Conservation (phyloP, 2,888 invertebrate genomes). For the Drosophila nigricruria region DNA sequence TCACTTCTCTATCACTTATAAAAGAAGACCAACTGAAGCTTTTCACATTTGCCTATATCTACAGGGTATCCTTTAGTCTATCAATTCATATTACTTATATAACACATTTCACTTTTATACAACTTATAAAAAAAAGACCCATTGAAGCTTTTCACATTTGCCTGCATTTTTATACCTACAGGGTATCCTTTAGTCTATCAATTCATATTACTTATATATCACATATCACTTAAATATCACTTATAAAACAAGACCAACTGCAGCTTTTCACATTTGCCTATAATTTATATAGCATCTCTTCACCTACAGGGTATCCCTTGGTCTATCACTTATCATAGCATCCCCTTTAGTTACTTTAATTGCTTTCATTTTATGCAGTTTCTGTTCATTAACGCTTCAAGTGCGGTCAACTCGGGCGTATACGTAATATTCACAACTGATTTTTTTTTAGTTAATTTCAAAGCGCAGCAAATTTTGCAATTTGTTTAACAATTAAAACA, state of each 20-base stretch:
- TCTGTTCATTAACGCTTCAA: conserved; percentile 50
- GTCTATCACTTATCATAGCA: background rate
- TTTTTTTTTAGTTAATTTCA: conserved; percentile 31
- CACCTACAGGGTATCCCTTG: background rate
- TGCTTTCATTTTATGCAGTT: conserved; percentile 2
- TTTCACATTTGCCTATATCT: background rate
- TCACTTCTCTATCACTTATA: no score
- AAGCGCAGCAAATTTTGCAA: conserved; percentile 4
- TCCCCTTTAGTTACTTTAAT: conserved; percentile 7
- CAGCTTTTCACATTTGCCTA: background rate
- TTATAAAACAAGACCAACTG: no score
- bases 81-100: background rate
- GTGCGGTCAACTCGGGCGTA: conserved; percentile 52
- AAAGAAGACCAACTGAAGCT: no score
- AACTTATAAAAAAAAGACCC: no score
- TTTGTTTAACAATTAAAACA: conserved; percentile 10
- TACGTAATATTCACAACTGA: conserved; percentile 30
- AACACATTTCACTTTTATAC: no score
- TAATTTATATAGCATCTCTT: no score
- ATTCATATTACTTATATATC: no score
- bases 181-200: background rate
- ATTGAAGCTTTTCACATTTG: background rate
- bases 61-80: background rate
- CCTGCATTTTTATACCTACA: background rate
- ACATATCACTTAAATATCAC: no score